Evolutionary conservation across 2,113 vertebrate genomes (phyloP).

Genomic region (Platichthys stellatus): DNA sequence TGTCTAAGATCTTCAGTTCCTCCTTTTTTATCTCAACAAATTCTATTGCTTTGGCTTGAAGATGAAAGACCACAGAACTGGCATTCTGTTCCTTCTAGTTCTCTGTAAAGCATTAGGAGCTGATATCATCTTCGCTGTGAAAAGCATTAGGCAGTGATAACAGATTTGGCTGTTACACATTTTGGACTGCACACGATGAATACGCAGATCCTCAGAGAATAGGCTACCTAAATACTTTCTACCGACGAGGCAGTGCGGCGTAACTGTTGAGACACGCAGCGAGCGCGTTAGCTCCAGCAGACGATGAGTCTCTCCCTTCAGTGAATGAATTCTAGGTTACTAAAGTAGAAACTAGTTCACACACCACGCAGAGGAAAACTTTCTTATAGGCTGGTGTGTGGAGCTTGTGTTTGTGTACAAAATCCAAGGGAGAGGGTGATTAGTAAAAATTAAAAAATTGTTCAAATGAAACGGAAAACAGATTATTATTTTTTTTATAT

Average conservation of each 20-base stretch:
- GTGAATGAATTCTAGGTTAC: slow-evolving; percentile 2
- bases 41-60: slow-evolving; percentile 51
- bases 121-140: slow-evolving; percentile 53
- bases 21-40: slow-evolving; percentile 49
- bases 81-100: slow-evolving; percentile 50
- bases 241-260: slow-evolving; percentile 19
- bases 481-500: not conserved
- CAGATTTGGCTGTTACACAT: slow-evolving; percentile 63
- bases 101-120: slow-evolving; percentile 38
- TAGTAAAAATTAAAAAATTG: not conserved
- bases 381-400: not conserved
- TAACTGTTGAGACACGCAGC: slow-evolving; percentile 27
- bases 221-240: slow-evolving; percentile 45
- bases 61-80: slow-evolving; percentile 58
- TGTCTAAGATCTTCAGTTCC: slow-evolving; percentile 47
- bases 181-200: slow-evolving; percentile 71
- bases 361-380: not conserved
- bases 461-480: not conserved
- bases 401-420: not conserved
- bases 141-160: slow-evolving; percentile 62
- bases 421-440: not conserved
- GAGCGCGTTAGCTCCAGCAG: slow-evolving; percentile 28
- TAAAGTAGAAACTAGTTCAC: slow-evolving; percentile 18
- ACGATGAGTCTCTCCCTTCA: slow-evolving; percentile 12
- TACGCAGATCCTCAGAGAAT: slow-evolving; percentile 49